Evolutionary conservation across 2,888 invertebrate species (phyloP), one percentile per base, ranked within the genome.

Genomic region (Sphinx pinastri): DNA sequence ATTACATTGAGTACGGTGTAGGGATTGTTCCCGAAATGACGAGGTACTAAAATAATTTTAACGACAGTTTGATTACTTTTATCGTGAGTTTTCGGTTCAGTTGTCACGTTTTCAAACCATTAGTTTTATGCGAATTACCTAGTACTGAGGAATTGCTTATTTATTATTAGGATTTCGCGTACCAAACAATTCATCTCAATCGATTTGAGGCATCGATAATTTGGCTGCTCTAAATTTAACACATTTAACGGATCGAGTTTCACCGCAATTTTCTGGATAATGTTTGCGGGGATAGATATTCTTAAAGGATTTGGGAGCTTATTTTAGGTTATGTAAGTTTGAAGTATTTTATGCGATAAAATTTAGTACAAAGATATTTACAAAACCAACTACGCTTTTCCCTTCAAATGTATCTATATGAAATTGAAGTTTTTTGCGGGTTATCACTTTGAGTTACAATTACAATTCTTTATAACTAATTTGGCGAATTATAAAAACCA

Each of bases 51-150:
- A 92, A 90, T 90, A 91, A 91, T 92, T 91, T 85, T 93, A 93
- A 94, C 88, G 92, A 90, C 89, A 88, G 84, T 93, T 93, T 93
- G 91, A 93, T 93, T 91, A 93, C 91, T 93, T 93, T 93, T 94
- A 94, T 94, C 93, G 88, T 87, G 84, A 84, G 87, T 91, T 92
- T 87, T 89, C 93, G 88, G 89, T 91, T 91, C 87, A 92, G 86
- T 91, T 90, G 91, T 86, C 88, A 81, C 91, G 89, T 90, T 92
- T 89, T 90, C 93, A 76, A 88, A 84, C 92, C 93, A 93, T 94
- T 94, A 92, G 92, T 93, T 94, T 93, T 90, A 93, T 92, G 91
- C 88, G 91, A 88, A 90, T 92, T 89, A 89, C 70, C 69, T 63
- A 69, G 88, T 88, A 85, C 84, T 88, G 86, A 88, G 86, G 83